phyloP scores from a whole-genome alignment of 1,140 invertebrate genomes.

The Calliopsis andreniformis region DNA sequence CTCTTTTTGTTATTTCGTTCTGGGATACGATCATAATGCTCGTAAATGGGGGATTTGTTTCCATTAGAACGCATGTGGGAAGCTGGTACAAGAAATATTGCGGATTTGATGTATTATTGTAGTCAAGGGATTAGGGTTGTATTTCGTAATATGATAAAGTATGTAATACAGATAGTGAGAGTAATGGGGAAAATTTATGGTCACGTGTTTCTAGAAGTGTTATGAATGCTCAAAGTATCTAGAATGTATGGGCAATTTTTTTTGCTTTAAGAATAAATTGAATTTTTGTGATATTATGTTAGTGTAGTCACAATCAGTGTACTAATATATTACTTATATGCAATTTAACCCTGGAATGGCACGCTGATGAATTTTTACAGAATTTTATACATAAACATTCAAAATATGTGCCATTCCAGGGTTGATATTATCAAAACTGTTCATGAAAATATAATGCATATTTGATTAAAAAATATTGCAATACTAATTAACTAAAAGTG shows the following conservation, averaged over 20 bases:
- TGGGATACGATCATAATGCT: not conserved
- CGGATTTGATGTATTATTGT: constrained; percentile 11
- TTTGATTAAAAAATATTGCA: too few species aligned
- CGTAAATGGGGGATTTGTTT: not conserved
- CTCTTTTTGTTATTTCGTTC: not conserved
- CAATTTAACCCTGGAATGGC: too few species aligned
- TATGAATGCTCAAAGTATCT: constrained; percentile 28
- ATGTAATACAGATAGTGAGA: not conserved
- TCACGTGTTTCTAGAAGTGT: not conserved
- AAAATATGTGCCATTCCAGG: too few species aligned
- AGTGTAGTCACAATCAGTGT: too few species aligned
- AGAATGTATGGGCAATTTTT: not conserved
- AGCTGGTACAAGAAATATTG: not conserved
- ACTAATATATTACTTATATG: too few species aligned
- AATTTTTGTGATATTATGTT: too few species aligned
- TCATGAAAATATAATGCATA: too few species aligned
- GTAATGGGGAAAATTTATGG: constrained; percentile 36
- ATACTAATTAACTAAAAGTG: too few species aligned
- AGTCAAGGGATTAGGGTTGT: constrained; percentile 18
- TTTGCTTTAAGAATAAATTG: too few species aligned
- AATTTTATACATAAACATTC: too few species aligned
- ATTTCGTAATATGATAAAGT: constrained; percentile 24
- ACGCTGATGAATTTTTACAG: too few species aligned
- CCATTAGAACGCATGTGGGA: not conserved
- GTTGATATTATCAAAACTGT: too few species aligned